Percentiles rank a stretch among this genome's conserved stretches.
Evolutionary conservation across 2,797 vertebrate species (phyloP).

Genomic region (Loris lydekkerianus): DNA sequence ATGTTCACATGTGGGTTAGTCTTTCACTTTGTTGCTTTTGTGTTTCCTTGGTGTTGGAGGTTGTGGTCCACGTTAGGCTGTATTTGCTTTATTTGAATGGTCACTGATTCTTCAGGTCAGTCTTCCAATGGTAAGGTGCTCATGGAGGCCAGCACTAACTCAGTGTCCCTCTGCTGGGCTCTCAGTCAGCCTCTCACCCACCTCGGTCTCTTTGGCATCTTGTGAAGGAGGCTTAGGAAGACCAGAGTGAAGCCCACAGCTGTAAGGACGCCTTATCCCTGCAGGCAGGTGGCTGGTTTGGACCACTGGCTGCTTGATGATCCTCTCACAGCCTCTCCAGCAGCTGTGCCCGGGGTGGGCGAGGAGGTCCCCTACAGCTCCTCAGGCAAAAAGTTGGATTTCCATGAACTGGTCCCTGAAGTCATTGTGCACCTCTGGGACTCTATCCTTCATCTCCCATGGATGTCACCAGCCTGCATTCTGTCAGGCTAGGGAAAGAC

Average conservation of each 20-base stretch:
- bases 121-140: slow-evolving; percentile 85
- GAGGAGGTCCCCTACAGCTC: slow-evolving; percentile 83
- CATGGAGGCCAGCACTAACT: slow-evolving; percentile 85
- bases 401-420: background rate
- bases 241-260: slow-evolving; percentile 75
- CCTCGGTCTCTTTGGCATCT: slow-evolving; percentile 88
- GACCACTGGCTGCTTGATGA: slow-evolving; percentile 84
- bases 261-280: slow-evolving; percentile 85
- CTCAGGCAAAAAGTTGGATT: background rate
- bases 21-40: slow-evolving; percentile 86
- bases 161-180: slow-evolving; percentile 88
- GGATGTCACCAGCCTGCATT: background rate
- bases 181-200: slow-evolving; percentile 87
- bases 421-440: background rate
- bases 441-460: background rate
- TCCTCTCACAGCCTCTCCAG: slow-evolving; percentile 89
- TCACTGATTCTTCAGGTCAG: slow-evolving; percentile 85
- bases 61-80: slow-evolving; percentile 57
- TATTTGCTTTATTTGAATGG: slow-evolving; percentile 67
- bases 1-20: slow-evolving; percentile 80
- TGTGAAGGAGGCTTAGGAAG: slow-evolving; percentile 82
- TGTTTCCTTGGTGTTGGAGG: slow-evolving; percentile 89
- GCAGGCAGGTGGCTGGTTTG: slow-evolving; percentile 86
- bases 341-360: slow-evolving; percentile 82
- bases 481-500: background rate